Conservation (phyloP, 1,140 invertebrate species). For the Bombus superbus region DNA sequence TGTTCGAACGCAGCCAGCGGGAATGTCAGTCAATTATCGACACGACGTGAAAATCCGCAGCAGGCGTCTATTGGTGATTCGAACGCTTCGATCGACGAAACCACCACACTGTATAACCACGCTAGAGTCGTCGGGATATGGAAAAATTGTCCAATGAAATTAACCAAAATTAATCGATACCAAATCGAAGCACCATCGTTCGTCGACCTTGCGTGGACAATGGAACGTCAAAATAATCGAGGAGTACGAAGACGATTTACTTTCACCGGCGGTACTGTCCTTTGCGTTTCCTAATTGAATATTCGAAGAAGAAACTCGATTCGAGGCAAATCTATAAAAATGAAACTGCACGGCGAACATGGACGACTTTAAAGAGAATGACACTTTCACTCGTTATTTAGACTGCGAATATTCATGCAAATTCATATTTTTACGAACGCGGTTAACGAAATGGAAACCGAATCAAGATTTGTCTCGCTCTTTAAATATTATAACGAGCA, state of each 20-base stretch:
- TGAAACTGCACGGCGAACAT: neutral
- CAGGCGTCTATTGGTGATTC: neutral
- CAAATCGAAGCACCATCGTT: neutral
- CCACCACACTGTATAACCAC: neutral
- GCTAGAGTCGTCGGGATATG: too few species aligned
- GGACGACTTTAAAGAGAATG: neutral
- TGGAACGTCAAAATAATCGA: neutral
- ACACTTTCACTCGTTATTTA: too few species aligned
- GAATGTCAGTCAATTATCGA: constrained; percentile 13
- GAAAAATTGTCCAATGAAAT: neutral
- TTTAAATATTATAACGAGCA: neutral
- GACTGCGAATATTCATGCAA: too few species aligned
- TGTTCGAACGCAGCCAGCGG: constrained; percentile 5
- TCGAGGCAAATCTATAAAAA: too few species aligned
- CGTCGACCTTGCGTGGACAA: neutral
- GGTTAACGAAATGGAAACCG: neutral
- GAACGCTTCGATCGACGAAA: neutral
- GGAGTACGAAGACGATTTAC: neutral
- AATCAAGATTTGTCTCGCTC: neutral
- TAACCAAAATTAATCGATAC: neutral
- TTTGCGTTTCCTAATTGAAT: neutral
- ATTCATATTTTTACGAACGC: too few species aligned
- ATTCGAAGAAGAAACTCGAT: neutral
- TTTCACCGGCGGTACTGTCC: neutral
- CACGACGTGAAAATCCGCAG: neutral